Evolutionary conservation across 2,797 vertebrate species (phyloP), one percentile per base, ranked within the genome.

Genomic region (Galago senegalensis): DNA sequence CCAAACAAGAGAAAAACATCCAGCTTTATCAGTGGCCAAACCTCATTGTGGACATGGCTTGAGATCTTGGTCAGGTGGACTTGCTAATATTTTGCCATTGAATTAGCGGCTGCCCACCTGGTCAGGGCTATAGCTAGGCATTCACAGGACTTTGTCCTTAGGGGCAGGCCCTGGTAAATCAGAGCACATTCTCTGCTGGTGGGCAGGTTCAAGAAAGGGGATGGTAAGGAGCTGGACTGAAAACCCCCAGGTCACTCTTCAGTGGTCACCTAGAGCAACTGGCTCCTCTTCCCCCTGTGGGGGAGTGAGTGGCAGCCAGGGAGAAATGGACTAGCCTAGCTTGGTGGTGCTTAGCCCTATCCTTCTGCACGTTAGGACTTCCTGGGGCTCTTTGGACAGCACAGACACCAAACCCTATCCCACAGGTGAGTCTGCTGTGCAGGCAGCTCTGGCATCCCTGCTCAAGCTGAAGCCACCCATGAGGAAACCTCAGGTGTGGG

Each of bases 261-360:
- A 53, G 0, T 31, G 12, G 29, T 11, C 31, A 10, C 60, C 46
- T 0, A 29, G 31, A n/a, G 31, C 21, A 18, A 23, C 40, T 13
- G 46, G 56, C 37, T 49, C 8, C 4, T 34, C 61, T 53, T 53
- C 23, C 53, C 31, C 29, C 23, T 0, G 1, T 0, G 0, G 4
- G 37, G 27, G 9, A 14, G 5, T 53, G 75, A 58, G 23, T 49
- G 49, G 43, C 6, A 40, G 37, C 29, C 13, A 9, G 82, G 10
- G n/a, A 63, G 16, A 27, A n/a, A 31, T n/a, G 40, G 17, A 21
- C 25, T 61, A 53, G 16, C 16, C 25, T 0, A 0, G 34, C 21
- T 53, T 20, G 1, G 69, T 27, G 1, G 18, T 58, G 29, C 43
- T 73, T 37, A 13, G 34, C 37, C 23, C 53, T 29, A 23, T 3